Conservation (phyloP, 1,140 invertebrate genomes). For the Stratiolaelaps scimitus region DNA sequence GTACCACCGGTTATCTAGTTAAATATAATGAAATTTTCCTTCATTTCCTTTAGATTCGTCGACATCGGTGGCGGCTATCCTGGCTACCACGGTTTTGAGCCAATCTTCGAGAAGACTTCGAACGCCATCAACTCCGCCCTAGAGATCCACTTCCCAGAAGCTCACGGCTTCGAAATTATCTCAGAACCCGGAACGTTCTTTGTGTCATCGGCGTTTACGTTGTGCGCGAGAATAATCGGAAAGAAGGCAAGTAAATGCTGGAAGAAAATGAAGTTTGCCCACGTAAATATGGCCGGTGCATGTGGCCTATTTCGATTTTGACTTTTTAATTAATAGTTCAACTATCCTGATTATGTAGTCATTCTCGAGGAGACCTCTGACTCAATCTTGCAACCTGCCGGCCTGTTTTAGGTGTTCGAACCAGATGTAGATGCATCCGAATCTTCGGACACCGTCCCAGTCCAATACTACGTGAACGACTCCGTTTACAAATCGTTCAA, state of each 20-base stretch:
- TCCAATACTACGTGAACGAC: slow-evolving; percentile 15
- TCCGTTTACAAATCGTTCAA: slow-evolving; percentile 15
- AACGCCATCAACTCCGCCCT: slow-evolving; percentile 18
- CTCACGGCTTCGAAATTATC: slow-evolving; percentile 7
- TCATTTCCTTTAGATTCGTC: slow-evolving; percentile 4
- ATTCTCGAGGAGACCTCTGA: too few species aligned
- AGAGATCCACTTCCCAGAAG: background rate
- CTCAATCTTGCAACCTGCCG: too few species aligned
- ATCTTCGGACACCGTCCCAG: too few species aligned
- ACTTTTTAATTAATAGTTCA: too few species aligned
- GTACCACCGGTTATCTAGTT: too few species aligned
- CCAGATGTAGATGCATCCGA: too few species aligned
- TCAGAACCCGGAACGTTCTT: slow-evolving; percentile 16
- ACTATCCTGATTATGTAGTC: too few species aligned
- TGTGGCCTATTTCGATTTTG: too few species aligned
- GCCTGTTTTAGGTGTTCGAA: too few species aligned
- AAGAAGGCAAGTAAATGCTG: slow-evolving; percentile 7
- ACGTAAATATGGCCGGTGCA: too few species aligned
- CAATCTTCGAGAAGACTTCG: slow-evolving; percentile 11
- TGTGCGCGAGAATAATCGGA: slow-evolving; percentile 8
- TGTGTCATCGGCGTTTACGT: slow-evolving; percentile 3
- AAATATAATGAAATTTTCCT: background rate
- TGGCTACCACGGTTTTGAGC: slow-evolving; percentile 6
- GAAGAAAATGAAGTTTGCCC: background rate
- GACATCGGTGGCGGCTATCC: slow-evolving; percentile 20